Percentiles rank a stretch among this genome's conserved stretches.
Evolutionary conservation across 2,888 invertebrate genomes (phyloP).

Genomic region (Dryocosmus kuriphilus): DNA sequence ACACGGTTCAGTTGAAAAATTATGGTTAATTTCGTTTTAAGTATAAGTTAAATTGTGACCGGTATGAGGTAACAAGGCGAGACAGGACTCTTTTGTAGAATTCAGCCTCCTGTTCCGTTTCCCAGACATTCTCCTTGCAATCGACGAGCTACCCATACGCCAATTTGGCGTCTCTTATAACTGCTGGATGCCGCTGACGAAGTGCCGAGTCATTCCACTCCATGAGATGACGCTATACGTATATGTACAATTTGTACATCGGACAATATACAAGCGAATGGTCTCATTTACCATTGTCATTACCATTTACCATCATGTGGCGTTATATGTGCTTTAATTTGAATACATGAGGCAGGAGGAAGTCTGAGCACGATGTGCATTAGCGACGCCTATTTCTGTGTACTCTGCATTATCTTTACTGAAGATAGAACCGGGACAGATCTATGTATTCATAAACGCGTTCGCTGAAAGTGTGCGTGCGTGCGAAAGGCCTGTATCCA

Average conservation of each 20-base stretch:
- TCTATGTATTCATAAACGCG: constrained; percentile 42
- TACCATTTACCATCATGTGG: constrained; percentile 63
- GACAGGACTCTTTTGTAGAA: constrained; percentile 33
- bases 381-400: constrained; percentile 69
- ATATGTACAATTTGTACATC: background rate
- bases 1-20: background rate
- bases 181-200: constrained; percentile 36
- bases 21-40: background rate
- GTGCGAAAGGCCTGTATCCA: constrained; percentile 20
- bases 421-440: constrained; percentile 53
- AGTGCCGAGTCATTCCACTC: constrained; percentile 36
- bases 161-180: constrained; percentile 35
- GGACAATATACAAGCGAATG: constrained; percentile 40
- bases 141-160: constrained; percentile 34
- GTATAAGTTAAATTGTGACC: constrained; percentile 19
- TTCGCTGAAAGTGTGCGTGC: constrained; percentile 43
- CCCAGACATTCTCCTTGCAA: constrained; percentile 36
- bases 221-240: constrained; percentile 13
- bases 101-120: constrained; percentile 37
- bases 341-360: constrained; percentile 73
- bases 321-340: constrained; percentile 70
- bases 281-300: constrained; percentile 69
- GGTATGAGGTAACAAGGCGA: constrained; percentile 29
- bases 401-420: constrained; percentile 60
- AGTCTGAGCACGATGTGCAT: constrained; percentile 64